These are phyloP conservation scores for Papilio helenus DNA, from an alignment of 1,140 invertebrate species.

Conservation along the genomic window DNA sequence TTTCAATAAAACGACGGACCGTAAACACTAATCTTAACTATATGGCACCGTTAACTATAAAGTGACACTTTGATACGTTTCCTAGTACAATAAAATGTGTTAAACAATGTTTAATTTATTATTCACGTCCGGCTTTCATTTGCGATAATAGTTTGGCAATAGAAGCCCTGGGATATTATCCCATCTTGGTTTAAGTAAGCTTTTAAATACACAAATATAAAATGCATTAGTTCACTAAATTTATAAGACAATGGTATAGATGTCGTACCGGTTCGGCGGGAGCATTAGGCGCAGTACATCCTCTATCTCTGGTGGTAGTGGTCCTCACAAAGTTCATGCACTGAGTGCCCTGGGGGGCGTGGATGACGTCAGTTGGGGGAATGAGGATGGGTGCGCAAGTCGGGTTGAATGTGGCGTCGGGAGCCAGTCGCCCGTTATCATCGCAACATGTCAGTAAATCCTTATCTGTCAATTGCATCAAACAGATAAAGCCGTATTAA, in stretches of 20 bases:
- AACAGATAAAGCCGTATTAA: background rate
- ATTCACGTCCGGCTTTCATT: no score
- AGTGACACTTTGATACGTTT: background rate
- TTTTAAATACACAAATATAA: no score
- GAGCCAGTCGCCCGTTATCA: conserved; percentile 84
- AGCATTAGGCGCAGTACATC: conserved; percentile 84
- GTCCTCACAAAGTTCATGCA: conserved; percentile 95
- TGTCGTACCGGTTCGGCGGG: conserved; percentile 89
- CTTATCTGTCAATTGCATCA: conserved; percentile 80
- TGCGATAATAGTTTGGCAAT: no score
- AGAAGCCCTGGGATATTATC: no score
- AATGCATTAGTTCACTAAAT: no score
- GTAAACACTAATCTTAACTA: background rate
- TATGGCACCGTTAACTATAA: background rate
- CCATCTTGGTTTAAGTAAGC: no score
- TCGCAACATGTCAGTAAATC: conserved; percentile 88
- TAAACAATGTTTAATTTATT: background rate
- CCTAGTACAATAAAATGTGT: background rate
- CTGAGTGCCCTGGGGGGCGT: conserved; percentile 85
- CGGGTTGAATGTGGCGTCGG: conserved; percentile 78
- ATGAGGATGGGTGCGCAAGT: conserved; percentile 94
- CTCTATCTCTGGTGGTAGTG: conserved; percentile 87
- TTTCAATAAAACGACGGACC: background rate
- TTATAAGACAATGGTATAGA: background rate
- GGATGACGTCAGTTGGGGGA: conserved; percentile 92